These are phyloP conservation scores for Halcyon smyrnensis DNA, from an alignment of 2,797 vertebrate species.

Conservation along the genomic window DNA sequence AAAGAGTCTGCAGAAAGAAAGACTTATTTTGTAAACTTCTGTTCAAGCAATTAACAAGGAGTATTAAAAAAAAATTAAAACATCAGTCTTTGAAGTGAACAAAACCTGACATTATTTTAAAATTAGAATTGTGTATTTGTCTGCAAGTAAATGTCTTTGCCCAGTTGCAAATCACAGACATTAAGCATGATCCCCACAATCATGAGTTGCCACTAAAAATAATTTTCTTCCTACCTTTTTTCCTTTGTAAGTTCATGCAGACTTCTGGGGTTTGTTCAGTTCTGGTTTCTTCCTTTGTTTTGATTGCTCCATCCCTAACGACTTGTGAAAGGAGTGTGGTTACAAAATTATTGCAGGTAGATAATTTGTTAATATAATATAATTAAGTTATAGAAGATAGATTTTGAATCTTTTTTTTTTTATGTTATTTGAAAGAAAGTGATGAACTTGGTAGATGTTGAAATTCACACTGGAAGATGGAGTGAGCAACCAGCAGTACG, in stretches of 20 bases:
- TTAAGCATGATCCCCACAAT: neutral
- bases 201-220: neutral
- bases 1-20: slow-evolving; percentile 68
- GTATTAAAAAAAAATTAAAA: slow-evolving; percentile 70
- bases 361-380: neutral
- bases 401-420: neutral
- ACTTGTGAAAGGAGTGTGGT: neutral
- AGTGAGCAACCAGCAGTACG: neutral
- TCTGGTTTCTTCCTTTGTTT: neutral
- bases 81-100: slow-evolving; percentile 76
- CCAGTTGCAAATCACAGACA: slow-evolving; percentile 18
- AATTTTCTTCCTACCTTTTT: slow-evolving; percentile 15
- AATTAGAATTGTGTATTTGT: slow-evolving; percentile 32
- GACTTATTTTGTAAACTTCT: slow-evolving; percentile 73
- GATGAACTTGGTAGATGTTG: neutral
- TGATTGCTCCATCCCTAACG: neutral
- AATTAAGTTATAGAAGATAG: neutral
- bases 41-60: slow-evolving; percentile 83
- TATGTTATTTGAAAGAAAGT: neutral
- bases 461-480: neutral
- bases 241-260: neutral
- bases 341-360: neutral
- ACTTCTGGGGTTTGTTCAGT: neutral
- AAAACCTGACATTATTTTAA: slow-evolving; percentile 28
- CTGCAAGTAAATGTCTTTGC: neutral